phyloP scores from a whole-genome alignment of 2,888 invertebrate genomes.

The Mesopsocus fuscifrons region DNA sequence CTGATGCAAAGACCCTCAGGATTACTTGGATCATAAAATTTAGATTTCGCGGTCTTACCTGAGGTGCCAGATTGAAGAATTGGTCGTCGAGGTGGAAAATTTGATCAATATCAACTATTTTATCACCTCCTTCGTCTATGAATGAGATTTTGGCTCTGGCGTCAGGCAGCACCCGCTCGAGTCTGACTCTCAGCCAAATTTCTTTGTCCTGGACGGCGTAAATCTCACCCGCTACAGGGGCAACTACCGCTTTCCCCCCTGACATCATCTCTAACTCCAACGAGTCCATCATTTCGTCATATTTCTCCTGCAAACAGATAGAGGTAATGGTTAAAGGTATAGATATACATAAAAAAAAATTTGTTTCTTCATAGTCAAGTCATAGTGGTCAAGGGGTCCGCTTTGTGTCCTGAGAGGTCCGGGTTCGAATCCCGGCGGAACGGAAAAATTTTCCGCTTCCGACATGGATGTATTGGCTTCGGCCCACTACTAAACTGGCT shows the following conservation, averaged over 20 bases:
- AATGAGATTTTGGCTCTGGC: not conserved
- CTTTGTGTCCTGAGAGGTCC: too few species aligned
- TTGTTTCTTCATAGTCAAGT: too few species aligned
- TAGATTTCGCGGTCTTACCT: not conserved
- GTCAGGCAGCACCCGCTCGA: not conserved
- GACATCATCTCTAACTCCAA: not conserved
- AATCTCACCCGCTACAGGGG: not conserved
- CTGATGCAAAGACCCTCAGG: too few species aligned
- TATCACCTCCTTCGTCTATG: not conserved
- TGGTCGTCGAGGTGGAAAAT: not conserved
- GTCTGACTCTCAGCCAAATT: not conserved
- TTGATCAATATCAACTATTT: not conserved
- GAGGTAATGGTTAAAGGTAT: too few species aligned
- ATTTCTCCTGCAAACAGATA: not conserved
- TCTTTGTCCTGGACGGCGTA: not conserved
- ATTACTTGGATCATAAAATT: too few species aligned
- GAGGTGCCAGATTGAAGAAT: not conserved
- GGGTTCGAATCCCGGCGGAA: too few species aligned
- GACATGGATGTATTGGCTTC: too few species aligned
- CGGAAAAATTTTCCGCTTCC: too few species aligned
- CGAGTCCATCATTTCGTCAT: not conserved
- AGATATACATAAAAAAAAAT: too few species aligned
- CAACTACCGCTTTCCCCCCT: not conserved
- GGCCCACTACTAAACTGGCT: too few species aligned
- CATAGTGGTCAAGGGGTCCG: too few species aligned